These are phyloP conservation scores for Arenicola marina DNA, from an alignment of 2,888 invertebrate species.

Conservation along the genomic window DNA sequence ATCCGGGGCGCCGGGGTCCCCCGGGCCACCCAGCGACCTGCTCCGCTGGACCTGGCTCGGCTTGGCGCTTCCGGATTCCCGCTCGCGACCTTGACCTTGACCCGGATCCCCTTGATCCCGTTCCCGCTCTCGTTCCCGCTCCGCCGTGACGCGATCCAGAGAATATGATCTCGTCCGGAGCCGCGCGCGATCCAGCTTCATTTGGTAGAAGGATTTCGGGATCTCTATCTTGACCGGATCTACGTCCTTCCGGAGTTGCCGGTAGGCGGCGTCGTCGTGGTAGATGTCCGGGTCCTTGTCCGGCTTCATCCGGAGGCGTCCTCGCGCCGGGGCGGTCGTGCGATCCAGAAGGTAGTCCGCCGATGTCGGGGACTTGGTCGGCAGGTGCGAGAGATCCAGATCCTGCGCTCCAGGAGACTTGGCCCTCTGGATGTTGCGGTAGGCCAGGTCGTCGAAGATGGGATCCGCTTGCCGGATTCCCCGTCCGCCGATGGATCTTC, in stretches of 20 bases:
- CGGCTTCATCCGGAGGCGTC: constrained; percentile 28
- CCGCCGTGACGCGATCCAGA: constrained; percentile 4
- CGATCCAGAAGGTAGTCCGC: constrained; percentile 29
- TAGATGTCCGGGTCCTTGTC: constrained; percentile 34
- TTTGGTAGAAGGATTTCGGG: constrained; percentile 7
- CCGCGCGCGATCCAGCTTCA: not conserved
- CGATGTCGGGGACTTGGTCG: constrained; percentile 22
- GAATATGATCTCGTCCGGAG: constrained; percentile 9
- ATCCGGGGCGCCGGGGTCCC: not conserved
- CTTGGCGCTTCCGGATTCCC: not conserved
- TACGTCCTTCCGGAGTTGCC: constrained; percentile 22
- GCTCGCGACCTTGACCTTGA: no score
- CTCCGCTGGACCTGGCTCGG: constrained; percentile 5
- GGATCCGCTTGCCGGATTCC: not conserved
- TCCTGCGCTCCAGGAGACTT: constrained; percentile 5
- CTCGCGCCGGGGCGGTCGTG: constrained; percentile 13
- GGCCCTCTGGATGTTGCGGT: constrained; percentile 12
- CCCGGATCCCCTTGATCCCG: no score
- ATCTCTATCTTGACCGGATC: constrained; percentile 14
- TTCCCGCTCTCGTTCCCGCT: not conserved
- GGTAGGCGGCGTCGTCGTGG: constrained; percentile 36
- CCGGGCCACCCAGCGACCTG: constrained; percentile 15
- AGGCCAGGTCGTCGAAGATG: constrained; percentile 31
- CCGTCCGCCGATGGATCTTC: not conserved
- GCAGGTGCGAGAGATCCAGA: not conserved